phyloP scores from a whole-genome alignment of 2,888 invertebrate species.

The Antitype chi region DNA sequence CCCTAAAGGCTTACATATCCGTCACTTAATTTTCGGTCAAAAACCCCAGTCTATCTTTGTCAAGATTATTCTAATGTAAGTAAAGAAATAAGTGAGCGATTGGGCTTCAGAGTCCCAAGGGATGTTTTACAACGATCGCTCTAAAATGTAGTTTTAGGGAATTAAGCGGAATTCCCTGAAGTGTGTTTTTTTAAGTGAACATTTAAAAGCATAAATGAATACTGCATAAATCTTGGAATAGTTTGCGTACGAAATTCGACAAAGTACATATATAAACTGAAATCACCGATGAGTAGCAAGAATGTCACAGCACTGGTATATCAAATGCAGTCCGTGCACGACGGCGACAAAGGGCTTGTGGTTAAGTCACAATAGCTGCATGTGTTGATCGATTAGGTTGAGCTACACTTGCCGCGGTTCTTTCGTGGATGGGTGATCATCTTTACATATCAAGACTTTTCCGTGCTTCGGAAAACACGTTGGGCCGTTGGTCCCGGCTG shows the following conservation, averaged over 20 bases:
- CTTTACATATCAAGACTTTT: too few relatives aligned
- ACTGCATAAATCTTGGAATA: background rate
- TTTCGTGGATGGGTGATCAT: too few relatives aligned
- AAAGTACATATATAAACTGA: background rate
- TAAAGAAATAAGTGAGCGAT: constrained; percentile 59
- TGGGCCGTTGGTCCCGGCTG: too few relatives aligned
- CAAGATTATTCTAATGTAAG: constrained; percentile 46
- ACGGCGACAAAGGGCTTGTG: too few relatives aligned
- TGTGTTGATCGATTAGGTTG: too few relatives aligned
- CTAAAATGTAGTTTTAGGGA: constrained; percentile 33
- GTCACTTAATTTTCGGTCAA: constrained; percentile 39
- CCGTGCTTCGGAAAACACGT: too few relatives aligned
- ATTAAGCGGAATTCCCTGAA: background rate
- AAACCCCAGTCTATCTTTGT: constrained; percentile 47
- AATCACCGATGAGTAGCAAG: too few relatives aligned
- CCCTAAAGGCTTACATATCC: constrained; percentile 25
- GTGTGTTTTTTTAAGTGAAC: background rate
- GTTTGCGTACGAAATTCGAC: background rate
- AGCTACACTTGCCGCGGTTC: too few relatives aligned
- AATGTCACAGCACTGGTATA: too few relatives aligned
- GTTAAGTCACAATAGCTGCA: too few relatives aligned
- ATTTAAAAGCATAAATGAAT: background rate
- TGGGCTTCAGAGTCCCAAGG: constrained; percentile 27
- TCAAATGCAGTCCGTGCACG: too few relatives aligned
- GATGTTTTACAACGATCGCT: constrained; percentile 31